A percentile compares a stretch with the other conserved stretches of the same genome.
Evolutionary conservation across 92 coral and sea anemone genomes (phyloP).

Genomic region (Ricordea florida): DNA sequence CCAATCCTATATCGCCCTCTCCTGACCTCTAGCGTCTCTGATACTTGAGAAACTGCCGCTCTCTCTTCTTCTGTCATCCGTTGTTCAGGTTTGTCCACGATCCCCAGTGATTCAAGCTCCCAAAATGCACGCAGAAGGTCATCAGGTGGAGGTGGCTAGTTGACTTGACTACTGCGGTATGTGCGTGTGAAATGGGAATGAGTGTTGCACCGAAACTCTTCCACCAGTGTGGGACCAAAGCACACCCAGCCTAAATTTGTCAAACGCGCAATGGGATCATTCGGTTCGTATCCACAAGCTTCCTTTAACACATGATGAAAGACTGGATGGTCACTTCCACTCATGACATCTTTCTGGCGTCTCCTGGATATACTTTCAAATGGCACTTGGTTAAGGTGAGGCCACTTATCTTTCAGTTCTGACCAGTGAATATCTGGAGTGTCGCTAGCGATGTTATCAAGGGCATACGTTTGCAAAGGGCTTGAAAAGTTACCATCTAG

Average conservation of each 20-base stretch:
- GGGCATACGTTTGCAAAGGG: slow-evolving; percentile 14
- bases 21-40: slow-evolving; percentile 15
- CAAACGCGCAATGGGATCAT: slow-evolving; percentile 39
- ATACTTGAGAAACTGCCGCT: slow-evolving; percentile 39
- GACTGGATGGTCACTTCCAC: slow-evolving; percentile 55
- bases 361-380: slow-evolving; percentile 39
- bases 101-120: slow-evolving; percentile 58
- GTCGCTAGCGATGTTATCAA: slow-evolving; percentile 46
- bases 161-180: slow-evolving; percentile 15
- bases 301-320: slow-evolving; percentile 34
- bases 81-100: slow-evolving; percentile 8
- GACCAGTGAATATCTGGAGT: slow-evolving; percentile 63
- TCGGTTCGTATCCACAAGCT: background rate
- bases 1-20: slow-evolving; percentile 26
- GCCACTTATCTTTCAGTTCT: slow-evolving; percentile 49
- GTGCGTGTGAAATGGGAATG: slow-evolving; percentile 39
- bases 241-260: slow-evolving; percentile 58
- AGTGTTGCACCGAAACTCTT: slow-evolving; percentile 20
- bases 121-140: slow-evolving; percentile 34
- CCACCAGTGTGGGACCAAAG: slow-evolving; percentile 41
- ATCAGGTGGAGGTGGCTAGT: slow-evolving; percentile 4
- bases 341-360: slow-evolving; percentile 40
- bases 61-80: slow-evolving; percentile 31
- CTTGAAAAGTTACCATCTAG: slow-evolving; percentile 13
- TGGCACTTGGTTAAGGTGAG: slow-evolving; percentile 27